Percentiles rank a stretch among this genome's conserved stretches.
Evolutionary conservation across 2,888 invertebrate genomes (phyloP).

Genomic region (Portevinia maculata): DNA sequence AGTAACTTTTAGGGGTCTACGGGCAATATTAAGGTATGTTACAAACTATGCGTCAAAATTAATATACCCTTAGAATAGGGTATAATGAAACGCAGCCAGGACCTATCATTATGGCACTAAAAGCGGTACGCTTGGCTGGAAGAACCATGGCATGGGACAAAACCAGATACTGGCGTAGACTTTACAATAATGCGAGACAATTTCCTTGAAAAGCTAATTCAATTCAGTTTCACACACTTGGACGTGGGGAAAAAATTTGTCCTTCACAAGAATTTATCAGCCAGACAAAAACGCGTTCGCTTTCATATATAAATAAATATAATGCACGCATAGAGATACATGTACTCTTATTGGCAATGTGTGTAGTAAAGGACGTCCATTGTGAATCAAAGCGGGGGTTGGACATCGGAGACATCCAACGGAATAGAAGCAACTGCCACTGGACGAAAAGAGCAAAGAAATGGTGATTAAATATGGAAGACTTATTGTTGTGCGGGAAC

Average conservation of each 20-base stretch:
- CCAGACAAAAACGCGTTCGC: constrained; percentile 50
- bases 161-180: constrained; percentile 35
- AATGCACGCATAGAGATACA: constrained; percentile 13
- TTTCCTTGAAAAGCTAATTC: constrained; percentile 72
- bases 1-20: no score
- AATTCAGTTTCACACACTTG: constrained; percentile 37
- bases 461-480: constrained; percentile 49
- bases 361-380: constrained; percentile 6
- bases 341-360: not conserved
- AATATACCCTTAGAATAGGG: no score
- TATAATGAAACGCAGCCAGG: constrained; percentile 51
- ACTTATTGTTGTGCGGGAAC: constrained; percentile 9
- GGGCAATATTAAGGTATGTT: no score
- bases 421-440: constrained; percentile 10
- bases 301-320: not conserved
- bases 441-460: constrained; percentile 24
- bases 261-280: constrained; percentile 70
- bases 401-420: not conserved
- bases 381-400: no score
- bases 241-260: constrained; percentile 66
- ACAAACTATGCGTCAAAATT: no score
- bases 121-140: constrained; percentile 8
- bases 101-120: constrained; percentile 34
- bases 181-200: constrained; percentile 64
- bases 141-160: constrained; percentile 10